Base-by-base conservation (phyloP, 2,113 vertebrate species). In the Brachyistius frenatus region DNA sequence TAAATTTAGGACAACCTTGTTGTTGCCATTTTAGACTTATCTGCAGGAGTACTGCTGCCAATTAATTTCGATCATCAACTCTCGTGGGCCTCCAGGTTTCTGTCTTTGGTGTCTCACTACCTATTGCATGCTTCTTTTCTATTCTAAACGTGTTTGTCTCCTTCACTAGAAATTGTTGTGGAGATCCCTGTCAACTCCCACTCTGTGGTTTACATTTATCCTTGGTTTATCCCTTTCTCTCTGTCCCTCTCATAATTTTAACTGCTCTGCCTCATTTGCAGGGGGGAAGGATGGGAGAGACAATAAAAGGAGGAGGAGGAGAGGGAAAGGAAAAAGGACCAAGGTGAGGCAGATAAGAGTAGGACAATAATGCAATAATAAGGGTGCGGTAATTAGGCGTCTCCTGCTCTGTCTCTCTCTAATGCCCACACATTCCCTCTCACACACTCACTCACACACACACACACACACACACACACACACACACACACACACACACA, bases 41-140 rank as follows among this genome's bases (percentile, higher is more conserved):
- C 73, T 61, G 7, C 76, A 76, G 73, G 79, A 78, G 49, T 58
- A 69, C 53, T 15, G 10, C 61, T 82, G 74, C 61, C 71, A 90
- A 86, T 90, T 84, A 70, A 86, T 88, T 84, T 74, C 81, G 57
- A 80, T 80, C 54, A 87, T 90, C 83, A 83, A 55, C 76, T 66
- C 63, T 84, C 49, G 50, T 58, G 35, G 3, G 56, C 70, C 66
- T 61, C 71, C 47, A 64, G 69, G 41, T 76, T 62, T 57, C 70
- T 68, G 46, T 77, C 73, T 86, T 70, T 82, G 64, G 73, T 57
- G 54, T 74, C 78, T 82, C 69, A 83, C 80, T 84, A 80, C 53
- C 35, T 76, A 49, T 83, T 6, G 15, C 76, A 13, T 55, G 33
- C 39, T 69, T 55, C 44, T 66, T 73, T 67, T 70, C 15, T 46